These are phyloP conservation scores for Galbula dea DNA, from an alignment of 2,113 vertebrate species.

Conservation along the genomic window DNA sequence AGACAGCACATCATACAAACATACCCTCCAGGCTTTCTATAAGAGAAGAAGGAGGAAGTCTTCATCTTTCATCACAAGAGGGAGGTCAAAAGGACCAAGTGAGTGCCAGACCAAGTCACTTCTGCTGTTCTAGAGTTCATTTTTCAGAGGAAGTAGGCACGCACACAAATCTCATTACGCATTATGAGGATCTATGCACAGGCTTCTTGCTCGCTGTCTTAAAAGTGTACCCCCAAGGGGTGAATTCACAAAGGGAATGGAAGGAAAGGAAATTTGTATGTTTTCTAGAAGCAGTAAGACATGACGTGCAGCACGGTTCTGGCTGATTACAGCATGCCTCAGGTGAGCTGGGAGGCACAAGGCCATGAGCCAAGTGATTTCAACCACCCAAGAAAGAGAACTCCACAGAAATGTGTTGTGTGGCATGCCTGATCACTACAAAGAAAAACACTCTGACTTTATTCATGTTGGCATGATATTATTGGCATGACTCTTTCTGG, in stretches of 20 bases:
- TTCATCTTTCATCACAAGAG: not conserved
- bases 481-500: conserved; percentile 15
- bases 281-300: conserved; percentile 35
- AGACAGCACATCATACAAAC: not conserved
- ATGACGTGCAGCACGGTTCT: not conserved
- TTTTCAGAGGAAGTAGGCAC: not conserved
- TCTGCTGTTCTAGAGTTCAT: not conserved
- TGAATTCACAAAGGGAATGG: conserved; percentile 26
- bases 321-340: conserved; percentile 49
- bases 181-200: not conserved
- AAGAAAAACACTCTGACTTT: conserved; percentile 12
- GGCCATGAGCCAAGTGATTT: conserved; percentile 22
- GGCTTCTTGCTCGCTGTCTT: not conserved
- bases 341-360: conserved; percentile 19
- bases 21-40: not conserved
- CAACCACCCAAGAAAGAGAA: conserved; percentile 33
- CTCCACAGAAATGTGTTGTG: conserved; percentile 45
- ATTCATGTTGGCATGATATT: not conserved
- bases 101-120: not conserved
- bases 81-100: not conserved
- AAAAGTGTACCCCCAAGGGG: conserved; percentile 31
- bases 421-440: conserved; percentile 23
- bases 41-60: not conserved
- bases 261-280: not conserved
- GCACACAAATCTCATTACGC: conserved; percentile 10